A percentile compares a stretch with the other conserved stretches of the same genome.
phyloP scores from a whole-genome alignment of 2,113 vertebrate species.

The Periophthalmodon schlosseri region DNA sequence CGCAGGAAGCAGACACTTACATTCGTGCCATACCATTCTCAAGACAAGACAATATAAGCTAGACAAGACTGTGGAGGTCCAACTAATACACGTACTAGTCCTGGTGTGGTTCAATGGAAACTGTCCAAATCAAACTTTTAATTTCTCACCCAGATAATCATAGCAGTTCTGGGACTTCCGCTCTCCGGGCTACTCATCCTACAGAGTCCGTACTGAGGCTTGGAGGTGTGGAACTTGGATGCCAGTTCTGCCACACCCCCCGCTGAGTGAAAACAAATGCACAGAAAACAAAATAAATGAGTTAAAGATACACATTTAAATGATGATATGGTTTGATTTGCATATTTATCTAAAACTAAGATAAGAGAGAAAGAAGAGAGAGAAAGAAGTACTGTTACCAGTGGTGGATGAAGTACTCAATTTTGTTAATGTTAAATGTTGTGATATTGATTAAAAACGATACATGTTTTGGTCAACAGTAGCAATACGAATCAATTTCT shows the following conservation, averaged over 20 bases:
- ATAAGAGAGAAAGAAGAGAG: too few relatives aligned
- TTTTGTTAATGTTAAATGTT: too few relatives aligned
- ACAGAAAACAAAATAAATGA: background rate
- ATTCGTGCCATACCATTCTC: conserved; percentile 43
- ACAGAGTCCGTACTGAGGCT: conserved; percentile 83
- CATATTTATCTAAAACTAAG: too few relatives aligned
- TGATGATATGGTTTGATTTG: too few relatives aligned
- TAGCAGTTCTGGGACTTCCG: conserved; percentile 64
- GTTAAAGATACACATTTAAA: background rate
- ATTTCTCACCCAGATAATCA: conserved; percentile 84
- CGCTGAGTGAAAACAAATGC: conserved; percentile 54
- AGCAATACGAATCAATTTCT: too few relatives aligned
- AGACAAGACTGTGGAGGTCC: conserved; percentile 8
- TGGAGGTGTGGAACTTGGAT: conserved; percentile 73
- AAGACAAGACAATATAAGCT: conserved; percentile 24
- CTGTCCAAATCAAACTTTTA: conserved; percentile 1
- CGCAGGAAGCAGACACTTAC: conserved; percentile 55
- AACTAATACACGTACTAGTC: conserved; percentile 6
- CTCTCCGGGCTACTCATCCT: conserved; percentile 63
- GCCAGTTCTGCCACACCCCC: conserved; percentile 81
- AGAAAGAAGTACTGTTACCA: too few relatives aligned
- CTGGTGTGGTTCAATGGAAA: background rate
- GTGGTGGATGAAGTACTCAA: too few relatives aligned
- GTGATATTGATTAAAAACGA: too few relatives aligned
- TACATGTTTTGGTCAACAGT: too few relatives aligned